Percentiles rank a stretch among this genome's conserved stretches.
These are phyloP conservation scores for Zoroaster sp. DNA, from an alignment of 53 echinoderm and acorn worm species.

Conservation along the genomic window DNA sequence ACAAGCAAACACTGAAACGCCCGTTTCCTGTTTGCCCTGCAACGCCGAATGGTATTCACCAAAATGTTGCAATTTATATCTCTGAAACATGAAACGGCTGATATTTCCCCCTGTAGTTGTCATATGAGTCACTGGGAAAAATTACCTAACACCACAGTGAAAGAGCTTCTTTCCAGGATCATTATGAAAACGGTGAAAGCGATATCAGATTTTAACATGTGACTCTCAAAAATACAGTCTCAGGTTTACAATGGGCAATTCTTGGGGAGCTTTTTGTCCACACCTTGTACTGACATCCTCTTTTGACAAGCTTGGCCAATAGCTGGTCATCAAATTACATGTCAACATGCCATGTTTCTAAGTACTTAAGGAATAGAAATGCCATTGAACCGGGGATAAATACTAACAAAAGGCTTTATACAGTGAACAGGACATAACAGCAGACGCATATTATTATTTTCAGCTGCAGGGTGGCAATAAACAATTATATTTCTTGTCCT, in stretches of 20 bases:
- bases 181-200: background rate
- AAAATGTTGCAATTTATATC: background rate
- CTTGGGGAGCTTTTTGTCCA: background rate
- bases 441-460: slow-evolving; percentile 8
- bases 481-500: slow-evolving; percentile 33
- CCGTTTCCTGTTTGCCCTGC: background rate
- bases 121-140: background rate
- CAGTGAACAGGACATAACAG: background rate
- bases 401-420: background rate
- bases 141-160: background rate
- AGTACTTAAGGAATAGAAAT: background rate
- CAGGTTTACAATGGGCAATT: background rate
- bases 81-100: background rate
- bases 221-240: background rate
- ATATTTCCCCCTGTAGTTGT: background rate
- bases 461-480: slow-evolving; percentile 58
- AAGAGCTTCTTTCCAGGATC: background rate
- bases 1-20: too few relatives aligned
- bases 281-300: background rate
- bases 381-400: background rate
- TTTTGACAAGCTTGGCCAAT: background rate
- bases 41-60: background rate
- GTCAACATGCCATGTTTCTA: slow-evolving; percentile 5
- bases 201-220: background rate
- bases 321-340: background rate